Conservation (phyloP, 2,113 vertebrate genomes). For the Xenopus borealis region DNA sequence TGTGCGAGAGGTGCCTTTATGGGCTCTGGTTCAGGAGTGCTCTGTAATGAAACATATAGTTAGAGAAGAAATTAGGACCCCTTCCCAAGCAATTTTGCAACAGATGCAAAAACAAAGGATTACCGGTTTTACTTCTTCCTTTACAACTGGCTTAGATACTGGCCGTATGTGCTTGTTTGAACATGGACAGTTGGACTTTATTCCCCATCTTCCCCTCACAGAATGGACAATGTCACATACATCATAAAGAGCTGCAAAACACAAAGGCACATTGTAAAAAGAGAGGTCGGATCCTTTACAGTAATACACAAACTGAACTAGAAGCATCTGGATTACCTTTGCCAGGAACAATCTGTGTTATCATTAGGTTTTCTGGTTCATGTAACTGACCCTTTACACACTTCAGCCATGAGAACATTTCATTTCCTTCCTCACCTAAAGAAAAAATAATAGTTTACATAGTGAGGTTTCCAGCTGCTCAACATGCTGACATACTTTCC, state of each 20-base stretch:
- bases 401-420: conserved; percentile 73
- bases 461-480: no score
- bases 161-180: conserved; percentile 67
- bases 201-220: conserved; percentile 73
- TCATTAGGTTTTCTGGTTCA: conserved; percentile 74
- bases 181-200: conserved; percentile 76
- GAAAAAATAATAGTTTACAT: no score
- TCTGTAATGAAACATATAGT: conserved; percentile 50
- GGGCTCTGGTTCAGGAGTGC: conserved; percentile 55
- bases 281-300: no score
- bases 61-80: background rate
- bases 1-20: conserved; percentile 44
- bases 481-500: no score
- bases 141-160: conserved; percentile 66
- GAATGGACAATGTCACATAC: conserved; percentile 77
- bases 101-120: background rate
- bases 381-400: conserved; percentile 73
- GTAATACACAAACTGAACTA: background rate
- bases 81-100: background rate
- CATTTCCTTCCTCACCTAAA: conserved; percentile 58
- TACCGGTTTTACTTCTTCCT: conserved; percentile 74
- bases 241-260: conserved; percentile 71
- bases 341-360: conserved; percentile 77
- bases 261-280: no score
- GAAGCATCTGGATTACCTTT: conserved; percentile 61